Evolutionary conservation across 53 echinoderm and acorn worm genomes (phyloP).

Genomic region (Paelopatides confundens): DNA sequence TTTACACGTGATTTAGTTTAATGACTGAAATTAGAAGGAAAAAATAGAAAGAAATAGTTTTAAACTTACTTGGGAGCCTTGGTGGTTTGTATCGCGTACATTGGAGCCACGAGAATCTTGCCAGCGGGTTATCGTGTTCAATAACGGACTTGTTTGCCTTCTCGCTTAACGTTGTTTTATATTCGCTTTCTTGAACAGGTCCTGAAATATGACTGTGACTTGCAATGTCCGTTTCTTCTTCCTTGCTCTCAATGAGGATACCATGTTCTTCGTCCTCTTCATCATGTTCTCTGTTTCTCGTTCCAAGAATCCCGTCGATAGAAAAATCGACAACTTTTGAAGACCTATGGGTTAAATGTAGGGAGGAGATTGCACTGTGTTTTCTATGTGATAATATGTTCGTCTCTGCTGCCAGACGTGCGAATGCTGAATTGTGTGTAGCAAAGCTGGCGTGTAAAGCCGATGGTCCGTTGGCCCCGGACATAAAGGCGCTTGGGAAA

Average conservation of each 20-base stretch:
- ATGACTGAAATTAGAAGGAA: too few species aligned
- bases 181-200: conserved; percentile 3
- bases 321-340: conserved; percentile 74
- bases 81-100: conserved; percentile 96
- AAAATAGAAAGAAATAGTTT: too few species aligned
- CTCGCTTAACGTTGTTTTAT: conserved; percentile 12
- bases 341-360: neutral
- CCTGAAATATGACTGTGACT: neutral
- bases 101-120: conserved; percentile 96
- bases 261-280: neutral
- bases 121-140: conserved; percentile 73
- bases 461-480: conserved; percentile 3
- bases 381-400: neutral
- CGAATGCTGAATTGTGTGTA: conserved; percentile 30
- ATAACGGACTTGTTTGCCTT: conserved; percentile 39
- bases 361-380: conserved; percentile 3
- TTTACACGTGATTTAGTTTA: too few species aligned
- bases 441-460: neutral
- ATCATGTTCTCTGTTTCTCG: neutral
- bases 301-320: conserved; percentile 87
- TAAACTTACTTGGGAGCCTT: conserved; percentile 84
- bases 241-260: conserved; percentile 15
- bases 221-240: neutral
- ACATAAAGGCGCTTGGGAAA: conserved; percentile 14
- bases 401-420: neutral